Evolutionary conservation across 2,113 vertebrate genomes (phyloP).

Genomic region (Macaca nemestrina): DNA sequence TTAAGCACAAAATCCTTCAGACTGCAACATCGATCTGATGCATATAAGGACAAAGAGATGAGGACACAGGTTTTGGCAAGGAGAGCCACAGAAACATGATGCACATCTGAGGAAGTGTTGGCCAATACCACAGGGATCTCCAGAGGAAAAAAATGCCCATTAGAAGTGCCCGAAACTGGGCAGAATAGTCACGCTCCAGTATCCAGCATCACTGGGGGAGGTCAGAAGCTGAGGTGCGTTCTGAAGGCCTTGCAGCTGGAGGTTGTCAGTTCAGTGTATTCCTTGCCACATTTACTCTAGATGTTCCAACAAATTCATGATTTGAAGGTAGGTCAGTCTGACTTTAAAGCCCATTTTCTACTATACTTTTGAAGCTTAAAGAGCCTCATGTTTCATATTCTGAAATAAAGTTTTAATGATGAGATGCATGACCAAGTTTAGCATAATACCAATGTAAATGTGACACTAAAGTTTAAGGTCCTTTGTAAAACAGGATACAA

Average conservation of each 20-base stretch:
- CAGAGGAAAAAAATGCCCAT: not conserved
- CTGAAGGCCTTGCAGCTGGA: not conserved
- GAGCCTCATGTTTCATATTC: not conserved
- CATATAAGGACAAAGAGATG: not conserved
- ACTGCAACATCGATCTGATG: not conserved
- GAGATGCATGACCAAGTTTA: not conserved
- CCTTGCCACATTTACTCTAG: not conserved
- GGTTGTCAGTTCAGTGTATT: not conserved
- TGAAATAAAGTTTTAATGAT: conserved; percentile 5
- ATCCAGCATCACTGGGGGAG: no score
- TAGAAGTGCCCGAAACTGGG: fast-evolving
- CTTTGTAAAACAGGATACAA: not conserved
- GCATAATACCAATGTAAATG: not conserved
- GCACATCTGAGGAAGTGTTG: not conserved
- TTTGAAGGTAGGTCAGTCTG: not conserved
- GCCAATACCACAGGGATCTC: not conserved
- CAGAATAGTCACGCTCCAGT: not conserved
- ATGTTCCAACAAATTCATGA: not conserved
- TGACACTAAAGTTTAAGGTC: not conserved
- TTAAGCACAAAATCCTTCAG: not conserved
- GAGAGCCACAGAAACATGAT: fast-evolving
- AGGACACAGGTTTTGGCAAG: not conserved
- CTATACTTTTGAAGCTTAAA: not conserved
- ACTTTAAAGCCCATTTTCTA: not conserved
- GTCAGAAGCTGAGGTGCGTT: not conserved